Evolutionary conservation across 1,140 invertebrate species (phyloP).

Genomic region (Trypoxylus dichotomus): DNA sequence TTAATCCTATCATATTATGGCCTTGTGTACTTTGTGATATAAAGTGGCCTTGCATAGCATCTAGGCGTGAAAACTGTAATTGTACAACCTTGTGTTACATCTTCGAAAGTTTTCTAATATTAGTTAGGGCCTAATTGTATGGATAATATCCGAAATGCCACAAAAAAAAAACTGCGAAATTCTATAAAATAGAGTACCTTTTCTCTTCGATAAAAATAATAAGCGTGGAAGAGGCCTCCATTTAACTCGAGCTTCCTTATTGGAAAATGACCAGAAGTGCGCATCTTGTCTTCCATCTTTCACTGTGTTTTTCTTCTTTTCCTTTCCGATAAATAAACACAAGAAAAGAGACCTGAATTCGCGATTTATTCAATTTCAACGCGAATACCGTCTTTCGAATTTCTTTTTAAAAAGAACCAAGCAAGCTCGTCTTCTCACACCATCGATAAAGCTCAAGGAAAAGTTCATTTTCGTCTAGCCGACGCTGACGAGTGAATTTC

Average conservation of each 20-base stretch:
- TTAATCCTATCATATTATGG: no score
- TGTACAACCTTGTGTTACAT: no score
- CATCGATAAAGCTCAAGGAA: not conserved
- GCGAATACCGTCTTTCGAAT: not conserved
- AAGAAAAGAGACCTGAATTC: not conserved
- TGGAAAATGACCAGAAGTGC: not conserved
- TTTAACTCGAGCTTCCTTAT: not conserved
- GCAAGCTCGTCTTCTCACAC: not conserved
- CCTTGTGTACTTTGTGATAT: no score
- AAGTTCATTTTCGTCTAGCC: conserved; percentile 1
- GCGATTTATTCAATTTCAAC: not conserved
- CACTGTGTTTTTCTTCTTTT: not conserved
- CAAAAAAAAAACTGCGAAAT: no score
- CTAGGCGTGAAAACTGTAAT: no score
- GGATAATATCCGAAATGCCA: no score
- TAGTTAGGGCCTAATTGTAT: no score
- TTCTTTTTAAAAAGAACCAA: not conserved
- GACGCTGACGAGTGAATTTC: not conserved
- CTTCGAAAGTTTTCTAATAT: no score
- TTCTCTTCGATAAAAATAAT: not conserved
- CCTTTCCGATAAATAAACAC: not conserved
- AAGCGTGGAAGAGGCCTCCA: not conserved
- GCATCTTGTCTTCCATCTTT: not conserved
- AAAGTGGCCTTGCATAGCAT: no score
- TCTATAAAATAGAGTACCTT: not conserved